Percentiles rank a stretch among this genome's conserved stretches.
These are phyloP conservation scores for Odontocolon sp. DNA, from an alignment of 2,888 invertebrate genomes.

Conservation along the genomic window DNA sequence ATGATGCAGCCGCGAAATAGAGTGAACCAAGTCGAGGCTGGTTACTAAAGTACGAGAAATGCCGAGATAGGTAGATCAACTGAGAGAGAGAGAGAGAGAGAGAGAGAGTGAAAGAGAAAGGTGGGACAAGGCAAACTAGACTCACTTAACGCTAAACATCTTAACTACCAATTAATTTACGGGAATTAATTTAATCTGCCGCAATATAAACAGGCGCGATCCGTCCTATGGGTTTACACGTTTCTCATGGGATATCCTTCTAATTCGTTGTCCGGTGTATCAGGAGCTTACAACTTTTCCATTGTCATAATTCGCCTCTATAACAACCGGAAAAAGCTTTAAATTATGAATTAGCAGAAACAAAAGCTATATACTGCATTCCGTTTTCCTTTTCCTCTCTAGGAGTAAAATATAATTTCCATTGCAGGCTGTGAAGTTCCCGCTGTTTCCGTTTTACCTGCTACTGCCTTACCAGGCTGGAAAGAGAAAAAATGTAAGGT, in stretches of 20 bases:
- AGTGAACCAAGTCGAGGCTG: not conserved
- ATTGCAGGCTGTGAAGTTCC: no score
- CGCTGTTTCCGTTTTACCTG: no score
- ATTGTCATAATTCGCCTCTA: no score
- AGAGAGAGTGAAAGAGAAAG: slow-evolving; percentile 23
- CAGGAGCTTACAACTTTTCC: no score
- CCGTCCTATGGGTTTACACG: slow-evolving; percentile 61
- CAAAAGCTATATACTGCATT: no score
- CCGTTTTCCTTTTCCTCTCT: no score
- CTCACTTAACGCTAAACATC: slow-evolving; percentile 76
- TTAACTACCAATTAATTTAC: slow-evolving; percentile 78
- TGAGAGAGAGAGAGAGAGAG: slow-evolving; percentile 21
- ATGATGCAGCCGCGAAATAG: slow-evolving; percentile 3
- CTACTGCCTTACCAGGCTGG: not conserved
- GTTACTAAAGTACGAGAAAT: not conserved
- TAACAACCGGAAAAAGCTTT: no score
- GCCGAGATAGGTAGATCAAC: not conserved
- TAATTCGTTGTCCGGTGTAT: no score
- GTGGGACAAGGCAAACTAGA: no score
- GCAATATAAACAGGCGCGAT: slow-evolving; percentile 73
- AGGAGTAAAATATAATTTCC: no score
- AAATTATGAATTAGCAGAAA: no score
- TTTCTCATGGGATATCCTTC: slow-evolving; percentile 28
- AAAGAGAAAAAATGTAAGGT: not conserved
- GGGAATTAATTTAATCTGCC: slow-evolving; percentile 77